Evolutionary conservation across 2,113 vertebrate genomes (phyloP).

Genomic region (Mesembrinibis cayennensis): DNA sequence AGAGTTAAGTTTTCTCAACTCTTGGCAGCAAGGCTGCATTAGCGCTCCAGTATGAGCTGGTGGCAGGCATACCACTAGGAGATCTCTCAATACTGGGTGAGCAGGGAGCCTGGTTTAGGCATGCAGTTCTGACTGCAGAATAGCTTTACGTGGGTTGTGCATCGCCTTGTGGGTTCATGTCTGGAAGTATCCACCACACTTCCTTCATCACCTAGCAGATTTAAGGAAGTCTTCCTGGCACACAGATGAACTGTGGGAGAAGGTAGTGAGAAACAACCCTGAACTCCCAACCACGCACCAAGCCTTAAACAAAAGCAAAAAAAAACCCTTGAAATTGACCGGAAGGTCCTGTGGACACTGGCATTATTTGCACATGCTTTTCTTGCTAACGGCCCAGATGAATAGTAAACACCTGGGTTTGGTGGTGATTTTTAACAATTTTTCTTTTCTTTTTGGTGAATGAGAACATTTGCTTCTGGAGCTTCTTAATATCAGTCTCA

Average conservation of each 20-base stretch:
- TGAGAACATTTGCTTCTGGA: not conserved
- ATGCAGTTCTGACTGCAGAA: not conserved
- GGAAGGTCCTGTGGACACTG: not conserved
- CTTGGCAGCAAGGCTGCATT: not conserved
- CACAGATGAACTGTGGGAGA: not conserved
- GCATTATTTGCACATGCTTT: not conserved
- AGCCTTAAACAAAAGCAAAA: not conserved
- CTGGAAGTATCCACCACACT: not conserved
- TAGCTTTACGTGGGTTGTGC: accelerated
- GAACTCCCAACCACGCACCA: not conserved
- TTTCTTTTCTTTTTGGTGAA: not conserved
- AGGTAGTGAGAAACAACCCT: not conserved
- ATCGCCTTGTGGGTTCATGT: accelerated
- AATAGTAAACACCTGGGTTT: not conserved
- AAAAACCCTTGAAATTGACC: not conserved
- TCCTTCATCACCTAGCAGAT: not conserved
- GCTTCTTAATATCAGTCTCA: not conserved
- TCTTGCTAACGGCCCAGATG: not conserved
- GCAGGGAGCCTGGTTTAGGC: not conserved
- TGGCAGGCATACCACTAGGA: not conserved
- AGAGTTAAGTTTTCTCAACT: not conserved
- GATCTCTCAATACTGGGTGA: not conserved
- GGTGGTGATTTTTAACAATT: too few relatives aligned
- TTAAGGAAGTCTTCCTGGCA: not conserved
- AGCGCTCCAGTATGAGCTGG: not conserved